Evolutionary conservation across 2,797 vertebrate species (phyloP).

Genomic region (Strix occidentalis): DNA sequence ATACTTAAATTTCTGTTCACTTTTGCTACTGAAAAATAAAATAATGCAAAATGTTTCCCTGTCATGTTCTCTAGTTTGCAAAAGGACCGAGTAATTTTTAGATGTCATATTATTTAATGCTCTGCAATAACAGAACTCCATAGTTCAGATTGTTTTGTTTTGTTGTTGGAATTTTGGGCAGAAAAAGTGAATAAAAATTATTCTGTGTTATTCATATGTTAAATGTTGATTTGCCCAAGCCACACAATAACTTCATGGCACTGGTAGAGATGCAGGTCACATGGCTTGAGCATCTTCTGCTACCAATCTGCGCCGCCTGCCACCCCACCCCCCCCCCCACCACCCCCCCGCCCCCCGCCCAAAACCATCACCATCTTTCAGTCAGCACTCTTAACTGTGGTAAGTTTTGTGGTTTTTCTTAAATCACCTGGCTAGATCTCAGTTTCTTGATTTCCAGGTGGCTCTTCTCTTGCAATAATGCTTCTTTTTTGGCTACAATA

Average conservation of each 20-base stretch:
- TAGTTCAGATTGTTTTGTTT: neutral
- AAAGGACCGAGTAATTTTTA: neutral
- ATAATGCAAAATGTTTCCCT: neutral
- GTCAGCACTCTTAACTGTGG: neutral
- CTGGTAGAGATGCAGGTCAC: neutral
- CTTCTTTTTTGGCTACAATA: slow-evolving; percentile 82
- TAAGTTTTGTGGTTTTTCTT: neutral
- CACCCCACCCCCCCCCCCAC: too few species aligned
- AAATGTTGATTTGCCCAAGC: neutral
- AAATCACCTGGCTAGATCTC: slow-evolving; percentile 84
- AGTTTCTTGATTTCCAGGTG: slow-evolving; percentile 85
- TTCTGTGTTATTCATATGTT: neutral
- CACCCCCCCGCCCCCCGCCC: too few species aligned
- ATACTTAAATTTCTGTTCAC: neutral
- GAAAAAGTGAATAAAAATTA: neutral
- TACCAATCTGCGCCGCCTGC: neutral
- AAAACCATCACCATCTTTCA: neutral
- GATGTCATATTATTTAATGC: neutral
- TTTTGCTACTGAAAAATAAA: neutral
- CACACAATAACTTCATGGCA: neutral
- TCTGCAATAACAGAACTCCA: neutral
- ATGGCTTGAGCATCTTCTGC: neutral
- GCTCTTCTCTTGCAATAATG: slow-evolving; percentile 82
- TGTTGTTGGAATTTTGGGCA: neutral
- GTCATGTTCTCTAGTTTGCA: neutral